phyloP scores from a whole-genome alignment of 2,888 invertebrate species.

The Copidosoma aretas region DNA sequence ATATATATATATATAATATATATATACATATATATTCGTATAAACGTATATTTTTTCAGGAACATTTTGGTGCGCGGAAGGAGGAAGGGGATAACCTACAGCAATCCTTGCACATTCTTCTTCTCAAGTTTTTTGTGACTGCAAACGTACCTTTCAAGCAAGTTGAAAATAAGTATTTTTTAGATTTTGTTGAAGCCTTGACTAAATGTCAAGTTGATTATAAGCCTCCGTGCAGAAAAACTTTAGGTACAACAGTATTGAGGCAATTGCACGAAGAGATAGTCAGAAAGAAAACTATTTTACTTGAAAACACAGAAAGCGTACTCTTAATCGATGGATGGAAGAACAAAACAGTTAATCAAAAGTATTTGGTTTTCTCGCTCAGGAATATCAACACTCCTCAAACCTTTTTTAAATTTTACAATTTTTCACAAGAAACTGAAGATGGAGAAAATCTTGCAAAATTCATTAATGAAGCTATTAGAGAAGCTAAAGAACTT shows the following conservation, averaged over 20 bases:
- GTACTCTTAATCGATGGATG: not conserved
- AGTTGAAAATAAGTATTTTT: not conserved
- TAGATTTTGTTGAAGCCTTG: not conserved
- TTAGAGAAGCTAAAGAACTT: not conserved
- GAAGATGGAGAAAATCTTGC: not conserved
- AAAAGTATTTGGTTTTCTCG: not conserved
- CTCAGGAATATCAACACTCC: not conserved
- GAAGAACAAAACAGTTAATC: not conserved
- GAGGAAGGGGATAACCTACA: too few relatives aligned
- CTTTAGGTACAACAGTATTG: not conserved
- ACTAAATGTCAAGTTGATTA: not conserved
- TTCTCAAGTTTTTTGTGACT: conserved; percentile 43
- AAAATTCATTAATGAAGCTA: not conserved
- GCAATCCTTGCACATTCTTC: too few relatives aligned
- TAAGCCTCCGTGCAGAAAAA: not conserved
- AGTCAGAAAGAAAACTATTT: not conserved
- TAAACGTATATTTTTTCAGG: too few relatives aligned
- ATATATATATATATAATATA: too few relatives aligned
- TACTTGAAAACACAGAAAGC: not conserved
- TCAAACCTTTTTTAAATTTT: not conserved
- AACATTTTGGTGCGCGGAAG: too few relatives aligned
- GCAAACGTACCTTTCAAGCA: not conserved
- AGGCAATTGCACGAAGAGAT: not conserved
- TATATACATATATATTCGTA: too few relatives aligned
- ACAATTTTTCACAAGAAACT: not conserved